Evolutionary conservation across 2,888 invertebrate species (phyloP).

Genomic region (Lepidocyrtinus sp.): DNA sequence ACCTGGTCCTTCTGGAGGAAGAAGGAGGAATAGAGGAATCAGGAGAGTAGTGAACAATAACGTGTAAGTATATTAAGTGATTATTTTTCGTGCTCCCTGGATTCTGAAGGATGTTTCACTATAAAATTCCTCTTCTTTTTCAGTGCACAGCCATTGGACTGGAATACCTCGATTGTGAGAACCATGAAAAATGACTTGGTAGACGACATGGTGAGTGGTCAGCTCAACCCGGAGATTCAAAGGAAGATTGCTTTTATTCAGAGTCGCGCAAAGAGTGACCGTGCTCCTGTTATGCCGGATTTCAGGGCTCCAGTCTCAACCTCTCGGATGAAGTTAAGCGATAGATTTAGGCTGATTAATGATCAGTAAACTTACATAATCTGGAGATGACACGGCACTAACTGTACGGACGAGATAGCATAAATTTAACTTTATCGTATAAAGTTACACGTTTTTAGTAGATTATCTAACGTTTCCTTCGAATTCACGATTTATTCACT

Average conservation of each 20-base stretch:
- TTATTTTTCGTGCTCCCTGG: background rate
- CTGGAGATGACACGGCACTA: background rate
- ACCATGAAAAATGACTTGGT: conserved; percentile 50
- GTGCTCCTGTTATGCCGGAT: conserved; percentile 61
- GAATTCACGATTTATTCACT: too few species aligned
- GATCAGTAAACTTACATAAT: conserved; percentile 48
- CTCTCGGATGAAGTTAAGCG: conserved; percentile 65
- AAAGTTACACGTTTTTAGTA: background rate
- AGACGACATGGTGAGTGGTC: conserved; percentile 51
- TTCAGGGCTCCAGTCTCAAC: conserved; percentile 66
- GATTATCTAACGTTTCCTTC: too few species aligned
- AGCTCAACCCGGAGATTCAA: conserved; percentile 68
- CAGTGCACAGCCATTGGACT: conserved; percentile 24
- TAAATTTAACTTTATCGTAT: background rate
- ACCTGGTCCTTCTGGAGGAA: conserved; percentile 31
- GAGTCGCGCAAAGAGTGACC: conserved; percentile 55
- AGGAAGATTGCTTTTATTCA: conserved; percentile 67
- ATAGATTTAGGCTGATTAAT: conserved; percentile 62
- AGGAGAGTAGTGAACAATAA: background rate
- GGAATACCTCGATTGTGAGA: conserved; percentile 57
- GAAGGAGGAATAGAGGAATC: conserved; percentile 19
- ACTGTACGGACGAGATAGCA: background rate
- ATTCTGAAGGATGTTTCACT: too few species aligned
- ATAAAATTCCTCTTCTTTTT: background rate
- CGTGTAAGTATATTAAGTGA: background rate